Evolutionary conservation across 1,140 invertebrate species (phyloP).

Genomic region (Eriocheir sinensis): DNA sequence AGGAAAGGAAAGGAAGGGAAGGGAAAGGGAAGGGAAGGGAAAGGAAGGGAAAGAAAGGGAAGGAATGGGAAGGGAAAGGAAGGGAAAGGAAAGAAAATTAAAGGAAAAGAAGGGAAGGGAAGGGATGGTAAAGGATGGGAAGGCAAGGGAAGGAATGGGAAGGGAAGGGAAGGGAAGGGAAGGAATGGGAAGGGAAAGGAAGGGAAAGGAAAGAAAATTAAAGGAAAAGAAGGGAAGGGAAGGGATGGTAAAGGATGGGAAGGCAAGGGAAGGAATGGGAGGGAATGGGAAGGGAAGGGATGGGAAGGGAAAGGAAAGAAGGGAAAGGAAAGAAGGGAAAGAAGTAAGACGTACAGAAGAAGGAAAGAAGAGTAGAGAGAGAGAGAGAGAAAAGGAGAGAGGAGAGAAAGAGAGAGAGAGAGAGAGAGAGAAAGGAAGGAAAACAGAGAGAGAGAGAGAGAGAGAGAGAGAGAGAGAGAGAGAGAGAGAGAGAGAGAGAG

Average conservation of each 20-base stretch:
- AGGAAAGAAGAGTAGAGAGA: not conserved
- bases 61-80: not conserved
- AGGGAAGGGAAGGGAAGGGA: not conserved
- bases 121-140: not conserved
- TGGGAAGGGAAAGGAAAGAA: not conserved
- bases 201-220: not conserved
- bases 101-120: not conserved
- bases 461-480: not conserved
- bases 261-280: not conserved
- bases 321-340: not conserved
- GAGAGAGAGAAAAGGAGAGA: not conserved
- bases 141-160: not conserved
- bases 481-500: not conserved
- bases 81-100: not conserved
- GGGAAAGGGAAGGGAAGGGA: not conserved
- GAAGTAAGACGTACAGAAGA: no score
- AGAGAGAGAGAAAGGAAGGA: not conserved
- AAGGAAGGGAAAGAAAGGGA: not conserved
- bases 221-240: not conserved
- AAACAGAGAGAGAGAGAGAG: not conserved
- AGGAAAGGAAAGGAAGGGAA: not conserved
- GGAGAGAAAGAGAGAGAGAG: constrained; percentile 1
- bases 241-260: not conserved
- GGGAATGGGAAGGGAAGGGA: not conserved
- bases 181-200: not conserved